phyloP scores from a whole-genome alignment of 2,888 invertebrate species.

The Netelia virgata region DNA sequence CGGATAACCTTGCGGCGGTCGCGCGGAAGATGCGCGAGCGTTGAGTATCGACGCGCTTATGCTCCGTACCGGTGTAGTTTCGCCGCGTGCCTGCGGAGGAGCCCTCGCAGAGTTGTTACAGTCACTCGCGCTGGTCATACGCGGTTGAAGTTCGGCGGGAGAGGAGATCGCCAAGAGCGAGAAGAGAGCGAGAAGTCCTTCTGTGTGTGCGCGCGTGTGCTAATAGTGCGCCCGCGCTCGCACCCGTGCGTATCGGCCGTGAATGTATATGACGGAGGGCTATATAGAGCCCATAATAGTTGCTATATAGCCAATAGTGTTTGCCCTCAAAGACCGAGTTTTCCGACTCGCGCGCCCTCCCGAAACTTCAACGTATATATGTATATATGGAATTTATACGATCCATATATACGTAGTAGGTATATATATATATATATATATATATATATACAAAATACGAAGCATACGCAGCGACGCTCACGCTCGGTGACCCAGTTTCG shows the following conservation, averaged over 20 bases:
- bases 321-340: conserved; percentile 49
- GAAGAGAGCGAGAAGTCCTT: no score
- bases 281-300: not conserved
- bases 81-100: not conserved
- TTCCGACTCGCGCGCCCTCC: conserved; percentile 44
- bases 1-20: conserved; percentile 6
- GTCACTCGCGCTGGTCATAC: not conserved
- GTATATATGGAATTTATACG: not conserved
- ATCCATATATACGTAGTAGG: conserved; percentile 25
- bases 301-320: conserved; percentile 8
- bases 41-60: conserved; percentile 11
- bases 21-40: conserved; percentile 12
- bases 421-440: conserved; percentile 1
- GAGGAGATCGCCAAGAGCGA: not conserved
- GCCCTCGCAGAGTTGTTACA: not conserved
- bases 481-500: conserved; percentile 70
- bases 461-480: conserved; percentile 58
- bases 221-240: not conserved
- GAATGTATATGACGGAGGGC: conserved; percentile 4
- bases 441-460: conserved; percentile 29
- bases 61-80: not conserved
- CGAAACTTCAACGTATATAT: conserved; percentile 20
- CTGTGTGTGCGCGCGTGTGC: no score
- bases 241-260: conserved; percentile 37
- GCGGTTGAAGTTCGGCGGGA: not conserved